Base-by-base conservation (phyloP, 2,888 invertebrate species). In the Operophtera brumata region DNA sequence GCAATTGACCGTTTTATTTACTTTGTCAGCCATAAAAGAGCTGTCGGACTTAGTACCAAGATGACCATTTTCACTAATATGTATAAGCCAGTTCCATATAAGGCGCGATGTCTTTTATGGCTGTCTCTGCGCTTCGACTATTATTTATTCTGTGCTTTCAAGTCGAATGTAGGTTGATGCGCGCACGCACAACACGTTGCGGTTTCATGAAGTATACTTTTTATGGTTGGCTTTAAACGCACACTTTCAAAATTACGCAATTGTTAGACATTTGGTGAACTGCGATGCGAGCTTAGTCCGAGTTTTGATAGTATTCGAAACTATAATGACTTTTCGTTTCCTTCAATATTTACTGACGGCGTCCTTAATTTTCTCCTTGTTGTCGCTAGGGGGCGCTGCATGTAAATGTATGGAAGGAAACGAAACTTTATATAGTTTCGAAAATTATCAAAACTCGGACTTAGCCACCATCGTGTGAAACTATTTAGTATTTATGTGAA, bases 161-260 rank as follows among this genome's bases (percentile, higher is more conserved):
- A 54, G 35, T 40, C 47, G 61, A 69, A 76, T 73, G 75, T 77
- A 73, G 75, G 75, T 70, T 73, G 70, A 68, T 64, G 67, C 64
- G 66, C 58, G 46, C 66, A 63, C 65, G 67, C 66, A 64, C 59
- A 45, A 57, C 49, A 47, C 48, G 43, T 56, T 57, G 59, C 58
- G 57, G 65, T 65, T 63, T 61, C 62, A 61, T 52, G 55, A 42
- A 53, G 50, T 56, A 45, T 55, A 61, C 51, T 46, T 58, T 54
- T 46, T 48, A 63, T 55, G 53, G 47, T 53, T 47, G 39, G 48
- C 45, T 57, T 61, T 54, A 47, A 56, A 49, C 41, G 48, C 39
- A 42, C 41, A 52, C 59, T 60, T 62, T 64, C 60, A 57, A 54
- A 59, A 56, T 56, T 52, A 45, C 46, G 44, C 34, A 50, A 49